A percentile compares a stretch with the other conserved stretches of the same genome.
phyloP scores from a whole-genome alignment of 2,888 invertebrate species.

The Volucella zonaria region DNA sequence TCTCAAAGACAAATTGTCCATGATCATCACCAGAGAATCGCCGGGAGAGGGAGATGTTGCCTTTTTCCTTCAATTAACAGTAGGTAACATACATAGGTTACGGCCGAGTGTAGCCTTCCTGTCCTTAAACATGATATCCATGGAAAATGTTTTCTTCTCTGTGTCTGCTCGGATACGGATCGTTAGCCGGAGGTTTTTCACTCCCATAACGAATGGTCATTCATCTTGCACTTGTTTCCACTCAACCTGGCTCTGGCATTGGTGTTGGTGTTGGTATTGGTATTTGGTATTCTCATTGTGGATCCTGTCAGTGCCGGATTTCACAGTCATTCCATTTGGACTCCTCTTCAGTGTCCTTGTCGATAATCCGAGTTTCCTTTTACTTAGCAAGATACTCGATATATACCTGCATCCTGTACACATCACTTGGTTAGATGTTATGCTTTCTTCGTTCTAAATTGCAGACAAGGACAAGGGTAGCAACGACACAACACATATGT shows the following conservation, averaged over 20 bases:
- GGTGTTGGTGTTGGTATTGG: neutral
- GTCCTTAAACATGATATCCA: slow-evolving; percentile 67
- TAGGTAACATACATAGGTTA: neutral
- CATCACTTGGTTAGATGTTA: neutral
- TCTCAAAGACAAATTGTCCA: slow-evolving; percentile 20
- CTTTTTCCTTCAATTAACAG: slow-evolving; percentile 8
- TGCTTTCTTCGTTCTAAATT: slow-evolving; percentile 48
- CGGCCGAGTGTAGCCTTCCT: neutral
- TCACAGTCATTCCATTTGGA: slow-evolving; percentile 63
- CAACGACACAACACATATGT: slow-evolving; percentile 35
- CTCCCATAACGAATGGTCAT: slow-evolving; percentile 73
- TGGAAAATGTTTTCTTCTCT: slow-evolving; percentile 52
- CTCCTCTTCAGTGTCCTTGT: slow-evolving; percentile 46
- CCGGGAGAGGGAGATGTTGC: neutral
- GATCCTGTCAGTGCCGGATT: slow-evolving; percentile 69
- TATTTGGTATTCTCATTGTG: slow-evolving; percentile 42
- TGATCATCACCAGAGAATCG: neutral
- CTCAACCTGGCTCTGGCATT: neutral
- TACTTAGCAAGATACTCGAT: neutral
- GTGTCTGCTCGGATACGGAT: slow-evolving; percentile 60
- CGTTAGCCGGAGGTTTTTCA: slow-evolving; percentile 59
- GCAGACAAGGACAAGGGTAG: neutral
- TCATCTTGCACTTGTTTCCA: slow-evolving; percentile 70
- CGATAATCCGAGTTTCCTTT: slow-evolving; percentile 64
- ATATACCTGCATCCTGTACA: slow-evolving; percentile 21